A percentile compares a stretch with the other conserved stretches of the same genome.
Conservation (phyloP, 30 jellyfish, hydroid and myxozoan species). For the Chrysaora quinquecirrha region DNA sequence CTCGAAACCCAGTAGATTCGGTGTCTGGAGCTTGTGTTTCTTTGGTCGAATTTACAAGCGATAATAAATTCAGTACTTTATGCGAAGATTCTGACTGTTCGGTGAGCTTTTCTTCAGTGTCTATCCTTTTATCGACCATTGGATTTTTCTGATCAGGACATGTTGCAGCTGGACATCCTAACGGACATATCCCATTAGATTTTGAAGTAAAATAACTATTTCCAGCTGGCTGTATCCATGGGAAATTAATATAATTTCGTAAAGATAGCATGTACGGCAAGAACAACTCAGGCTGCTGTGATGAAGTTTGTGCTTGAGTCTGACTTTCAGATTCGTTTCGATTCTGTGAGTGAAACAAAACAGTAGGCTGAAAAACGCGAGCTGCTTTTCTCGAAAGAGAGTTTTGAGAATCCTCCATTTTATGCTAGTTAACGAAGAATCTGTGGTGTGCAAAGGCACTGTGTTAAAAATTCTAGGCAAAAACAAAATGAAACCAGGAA, state of each 20-base stretch:
- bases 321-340: background rate
- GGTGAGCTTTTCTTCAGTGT: background rate
- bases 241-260: background rate
- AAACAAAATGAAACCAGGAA: background rate
- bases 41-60: background rate
- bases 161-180: constrained; percentile 25
- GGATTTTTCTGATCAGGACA: constrained; percentile 15
- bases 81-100: background rate
- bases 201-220: background rate
- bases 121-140: background rate
- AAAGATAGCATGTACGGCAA: background rate
- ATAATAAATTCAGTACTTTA: background rate
- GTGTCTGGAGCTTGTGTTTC: background rate
- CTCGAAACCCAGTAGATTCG: background rate
- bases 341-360: background rate
- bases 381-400: background rate
- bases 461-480: background rate
- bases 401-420: background rate
- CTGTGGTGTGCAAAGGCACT: background rate
- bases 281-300: background rate
- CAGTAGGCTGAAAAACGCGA: constrained; percentile 10
- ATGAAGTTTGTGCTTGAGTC: background rate
- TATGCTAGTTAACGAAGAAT: background rate
- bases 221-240: background rate
- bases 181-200: constrained; percentile 16